Evolutionary conservation across 2,113 vertebrate species (phyloP).

Genomic region (Cyanocitta stelleri): DNA sequence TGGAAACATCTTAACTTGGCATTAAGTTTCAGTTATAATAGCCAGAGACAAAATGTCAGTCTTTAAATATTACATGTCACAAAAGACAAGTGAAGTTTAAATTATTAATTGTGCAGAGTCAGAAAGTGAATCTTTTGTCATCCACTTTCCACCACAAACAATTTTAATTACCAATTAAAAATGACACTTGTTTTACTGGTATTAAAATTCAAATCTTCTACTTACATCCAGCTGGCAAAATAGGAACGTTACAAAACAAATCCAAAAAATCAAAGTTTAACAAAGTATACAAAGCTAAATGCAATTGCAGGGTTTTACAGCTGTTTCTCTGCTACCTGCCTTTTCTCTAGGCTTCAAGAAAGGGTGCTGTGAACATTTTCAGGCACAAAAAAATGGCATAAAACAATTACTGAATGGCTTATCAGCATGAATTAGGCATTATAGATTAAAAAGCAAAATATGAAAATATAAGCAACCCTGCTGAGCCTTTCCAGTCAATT

Average conservation of each 20-base stretch:
- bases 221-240: not conserved
- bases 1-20: not conserved
- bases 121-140: not conserved
- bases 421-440: not conserved
- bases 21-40: not conserved
- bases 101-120: not conserved
- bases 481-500: not conserved
- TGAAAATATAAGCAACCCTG: constrained; percentile 7
- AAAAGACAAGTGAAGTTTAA: not conserved
- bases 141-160: not conserved
- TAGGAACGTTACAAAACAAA: not conserved
- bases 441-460: not conserved
- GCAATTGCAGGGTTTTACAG: not conserved
- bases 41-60: constrained; percentile 29
- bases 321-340: not conserved
- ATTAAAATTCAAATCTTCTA: not conserved
- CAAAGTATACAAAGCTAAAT: not conserved
- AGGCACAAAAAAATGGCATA: not conserved
- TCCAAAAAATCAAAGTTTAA: not conserved
- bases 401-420: not conserved
- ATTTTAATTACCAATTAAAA: not conserved
- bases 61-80: constrained; percentile 5
- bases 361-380: not conserved
- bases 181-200: not conserved
- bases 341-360: not conserved